These are phyloP conservation scores for Parnassius orleans DNA, from an alignment of 2,888 invertebrate species.

Conservation along the genomic window DNA sequence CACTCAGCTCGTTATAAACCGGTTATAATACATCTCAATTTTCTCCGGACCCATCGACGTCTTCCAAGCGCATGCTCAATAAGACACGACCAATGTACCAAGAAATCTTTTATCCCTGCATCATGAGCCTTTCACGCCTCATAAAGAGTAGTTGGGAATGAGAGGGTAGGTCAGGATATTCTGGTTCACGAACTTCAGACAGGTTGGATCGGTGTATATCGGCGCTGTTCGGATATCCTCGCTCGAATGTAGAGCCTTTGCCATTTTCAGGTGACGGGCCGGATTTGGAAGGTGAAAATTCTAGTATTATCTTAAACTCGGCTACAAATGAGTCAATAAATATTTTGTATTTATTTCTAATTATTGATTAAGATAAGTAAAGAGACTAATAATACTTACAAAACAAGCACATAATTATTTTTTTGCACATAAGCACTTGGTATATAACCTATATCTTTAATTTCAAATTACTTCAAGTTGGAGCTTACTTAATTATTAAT, in stretches of 20 bases:
- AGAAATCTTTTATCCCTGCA: slow-evolving; percentile 37
- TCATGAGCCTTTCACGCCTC: slow-evolving; percentile 37
- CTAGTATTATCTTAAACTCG: not conserved
- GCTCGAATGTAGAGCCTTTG: slow-evolving; percentile 38
- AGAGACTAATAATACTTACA: no score
- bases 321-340: not conserved
- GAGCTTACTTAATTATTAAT: no score
- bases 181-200: slow-evolving; percentile 52
- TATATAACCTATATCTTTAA: no score
- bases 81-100: slow-evolving; percentile 36
- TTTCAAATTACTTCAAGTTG: no score
- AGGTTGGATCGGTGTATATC: slow-evolving; percentile 43
- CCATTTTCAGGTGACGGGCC: slow-evolving; percentile 38
- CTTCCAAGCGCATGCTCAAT: slow-evolving; percentile 51
- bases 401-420: no score
- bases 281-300: slow-evolving; percentile 31
- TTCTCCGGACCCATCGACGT: slow-evolving; percentile 40
- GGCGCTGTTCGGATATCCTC: slow-evolving; percentile 45
- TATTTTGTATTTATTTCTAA: no score
- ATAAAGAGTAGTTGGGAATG: slow-evolving; percentile 34
- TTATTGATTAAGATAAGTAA: no score
- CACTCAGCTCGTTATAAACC: slow-evolving; percentile 19
- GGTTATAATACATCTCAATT: slow-evolving; percentile 30
- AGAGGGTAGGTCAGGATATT: slow-evolving; percentile 37
- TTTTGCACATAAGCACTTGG: no score